Evolutionary conservation across 30 jellyfish, hydroid and myxozoan genomes (phyloP).

Genomic region (Hydra vulgaris): DNA sequence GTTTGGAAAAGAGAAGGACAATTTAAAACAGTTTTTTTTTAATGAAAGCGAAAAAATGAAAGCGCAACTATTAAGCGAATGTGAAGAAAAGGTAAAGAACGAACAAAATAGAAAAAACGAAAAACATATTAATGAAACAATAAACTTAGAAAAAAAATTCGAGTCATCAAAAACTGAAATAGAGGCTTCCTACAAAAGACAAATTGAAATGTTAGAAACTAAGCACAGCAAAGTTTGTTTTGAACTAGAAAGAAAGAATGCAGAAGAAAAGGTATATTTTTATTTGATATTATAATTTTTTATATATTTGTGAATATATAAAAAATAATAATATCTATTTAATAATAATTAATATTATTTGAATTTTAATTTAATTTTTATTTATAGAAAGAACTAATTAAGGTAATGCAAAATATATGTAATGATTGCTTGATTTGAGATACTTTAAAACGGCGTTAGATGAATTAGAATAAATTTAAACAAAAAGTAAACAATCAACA

Average conservation of each 20-base stretch:
- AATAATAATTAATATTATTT: too few relatives aligned
- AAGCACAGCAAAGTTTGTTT: slow-evolving; percentile 35
- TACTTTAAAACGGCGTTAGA: too few relatives aligned
- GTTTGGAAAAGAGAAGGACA: slow-evolving; percentile 18
- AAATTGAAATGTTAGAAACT: slow-evolving; percentile 43
- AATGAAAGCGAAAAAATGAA: slow-evolving; percentile 24
- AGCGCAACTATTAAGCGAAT: slow-evolving; percentile 13
- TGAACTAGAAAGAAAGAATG: slow-evolving; percentile 62
- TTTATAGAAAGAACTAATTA: too few relatives aligned
- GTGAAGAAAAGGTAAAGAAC: slow-evolving; percentile 12
- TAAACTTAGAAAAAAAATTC: slow-evolving; percentile 25
- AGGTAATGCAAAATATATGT: too few relatives aligned
- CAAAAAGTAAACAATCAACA: too few relatives aligned
- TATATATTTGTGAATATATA: neutral
- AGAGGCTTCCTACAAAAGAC: slow-evolving; percentile 37
- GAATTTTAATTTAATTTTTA: too few relatives aligned
- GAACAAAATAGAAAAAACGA: slow-evolving; percentile 39
- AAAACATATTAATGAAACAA: slow-evolving; percentile 25
- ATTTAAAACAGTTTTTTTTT: slow-evolving; percentile 6
- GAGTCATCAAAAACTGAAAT: slow-evolving; percentile 23
- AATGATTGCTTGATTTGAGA: too few relatives aligned
- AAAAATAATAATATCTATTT: too few relatives aligned
- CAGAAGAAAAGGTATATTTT: slow-evolving; percentile 50
- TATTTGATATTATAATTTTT: slow-evolving; percentile 9
- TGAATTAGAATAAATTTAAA: too few relatives aligned